phyloP scores from a whole-genome alignment of 2,113 vertebrate genomes.

The Condylura cristata region DNA sequence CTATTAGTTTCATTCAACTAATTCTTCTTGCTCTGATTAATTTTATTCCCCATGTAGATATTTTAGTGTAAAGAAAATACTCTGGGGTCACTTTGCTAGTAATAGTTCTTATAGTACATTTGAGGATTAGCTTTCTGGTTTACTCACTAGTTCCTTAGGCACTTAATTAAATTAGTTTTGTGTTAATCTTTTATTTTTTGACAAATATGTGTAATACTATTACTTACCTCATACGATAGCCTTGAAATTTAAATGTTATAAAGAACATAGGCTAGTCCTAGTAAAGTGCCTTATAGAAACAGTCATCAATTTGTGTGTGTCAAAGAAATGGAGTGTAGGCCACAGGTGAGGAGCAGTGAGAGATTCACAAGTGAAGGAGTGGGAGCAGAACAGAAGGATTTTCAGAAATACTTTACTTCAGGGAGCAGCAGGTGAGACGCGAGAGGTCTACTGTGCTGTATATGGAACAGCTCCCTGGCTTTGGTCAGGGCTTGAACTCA shows the following conservation, averaged over 20 bases:
- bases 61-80: neutral
- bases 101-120: neutral
- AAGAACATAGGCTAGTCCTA: neutral
- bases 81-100: conserved; percentile 26
- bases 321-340: too few species aligned
- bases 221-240: neutral
- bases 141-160: neutral
- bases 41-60: conserved; percentile 64
- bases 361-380: too few species aligned
- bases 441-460: too few species aligned
- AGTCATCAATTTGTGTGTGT: neutral
- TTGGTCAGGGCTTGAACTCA: too few species aligned
- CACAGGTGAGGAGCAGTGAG: too few species aligned
- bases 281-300: neutral
- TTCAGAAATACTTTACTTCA: too few species aligned
- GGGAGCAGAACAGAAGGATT: too few species aligned
- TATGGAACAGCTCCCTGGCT: too few species aligned
- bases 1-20: conserved; percentile 37
- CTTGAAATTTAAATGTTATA: conserved; percentile 8
- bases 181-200: neutral
- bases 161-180: neutral
- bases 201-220: neutral
- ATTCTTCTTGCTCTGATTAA: conserved; percentile 72
- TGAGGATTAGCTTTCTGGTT: conserved; percentile 29
- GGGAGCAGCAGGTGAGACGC: too few species aligned